Evolutionary conservation across 2,888 invertebrate genomes (phyloP).

Genomic region (Spisula solida): DNA sequence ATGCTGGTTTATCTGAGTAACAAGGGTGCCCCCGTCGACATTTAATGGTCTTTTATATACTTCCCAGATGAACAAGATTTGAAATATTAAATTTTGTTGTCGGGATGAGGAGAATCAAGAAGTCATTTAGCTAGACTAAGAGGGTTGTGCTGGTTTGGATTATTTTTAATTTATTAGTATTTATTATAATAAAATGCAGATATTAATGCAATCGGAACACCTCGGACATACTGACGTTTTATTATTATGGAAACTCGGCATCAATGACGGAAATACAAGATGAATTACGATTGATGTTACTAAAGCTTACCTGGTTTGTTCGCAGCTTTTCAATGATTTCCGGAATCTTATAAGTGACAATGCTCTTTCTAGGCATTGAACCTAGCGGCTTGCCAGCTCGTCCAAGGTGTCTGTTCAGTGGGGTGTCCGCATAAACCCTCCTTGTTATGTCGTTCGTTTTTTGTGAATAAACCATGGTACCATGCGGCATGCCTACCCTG

Average conservation of each 20-base stretch:
- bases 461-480: not conserved
- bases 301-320: not conserved
- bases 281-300: no score
- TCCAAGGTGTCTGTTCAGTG: not conserved
- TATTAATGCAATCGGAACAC: no score
- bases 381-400: not conserved
- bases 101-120: no score
- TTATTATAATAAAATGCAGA: not conserved
- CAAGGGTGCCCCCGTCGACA: no score
- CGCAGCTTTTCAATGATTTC: not conserved
- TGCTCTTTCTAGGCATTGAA: not conserved
- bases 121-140: not conserved
- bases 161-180: not conserved
- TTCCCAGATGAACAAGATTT: no score
- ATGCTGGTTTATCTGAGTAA: no score
- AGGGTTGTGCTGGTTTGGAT: not conserved
- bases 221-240: not conserved
- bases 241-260: not conserved
- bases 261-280: not conserved
- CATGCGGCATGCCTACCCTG: not conserved
- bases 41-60: no score
- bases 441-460: not conserved
- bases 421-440: not conserved
- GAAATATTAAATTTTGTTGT: no score
- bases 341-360: not conserved